phyloP scores from a whole-genome alignment of 2,888 invertebrate genomes.

The Trisateles emortualis region DNA sequence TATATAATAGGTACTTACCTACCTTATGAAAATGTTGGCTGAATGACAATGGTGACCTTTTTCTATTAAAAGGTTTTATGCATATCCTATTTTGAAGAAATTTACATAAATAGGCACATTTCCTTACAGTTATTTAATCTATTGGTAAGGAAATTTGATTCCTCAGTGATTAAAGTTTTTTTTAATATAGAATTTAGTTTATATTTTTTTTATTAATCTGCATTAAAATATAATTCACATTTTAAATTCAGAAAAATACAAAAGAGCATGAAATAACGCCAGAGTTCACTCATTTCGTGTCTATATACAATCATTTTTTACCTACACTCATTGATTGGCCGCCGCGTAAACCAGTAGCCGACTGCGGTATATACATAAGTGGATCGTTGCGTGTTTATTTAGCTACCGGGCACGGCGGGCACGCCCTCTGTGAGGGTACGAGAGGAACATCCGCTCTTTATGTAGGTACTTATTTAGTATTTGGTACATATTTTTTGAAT shows the following conservation, averaged over 20 bases:
- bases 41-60: too few species aligned
- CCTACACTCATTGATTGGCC: conserved; percentile 74
- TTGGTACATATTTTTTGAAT: conserved; percentile 7
- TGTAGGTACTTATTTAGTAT: conserved; percentile 29
- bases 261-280: conserved; percentile 18
- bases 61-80: too few species aligned
- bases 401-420: conserved; percentile 66
- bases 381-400: conserved; percentile 55
- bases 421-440: conserved; percentile 63
- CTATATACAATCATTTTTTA: conserved; percentile 44
- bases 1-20: too few species aligned
- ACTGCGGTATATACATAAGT: conserved; percentile 57
- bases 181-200: background rate
- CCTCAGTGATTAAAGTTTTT: background rate
- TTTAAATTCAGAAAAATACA: background rate
- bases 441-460: conserved; percentile 40
- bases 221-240: background rate
- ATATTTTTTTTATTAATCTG: too few species aligned
- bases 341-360: conserved; percentile 85
- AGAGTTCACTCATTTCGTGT: conserved; percentile 16
- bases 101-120: too few species aligned
- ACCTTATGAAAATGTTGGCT: too few species aligned
- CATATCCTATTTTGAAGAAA: too few species aligned
- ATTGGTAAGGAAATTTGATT: too few species aligned
- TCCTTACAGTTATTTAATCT: too few species aligned